Base-by-base conservation (phyloP, 1,140 invertebrate genomes). In the Pseudomyrmex sp. region DNA sequence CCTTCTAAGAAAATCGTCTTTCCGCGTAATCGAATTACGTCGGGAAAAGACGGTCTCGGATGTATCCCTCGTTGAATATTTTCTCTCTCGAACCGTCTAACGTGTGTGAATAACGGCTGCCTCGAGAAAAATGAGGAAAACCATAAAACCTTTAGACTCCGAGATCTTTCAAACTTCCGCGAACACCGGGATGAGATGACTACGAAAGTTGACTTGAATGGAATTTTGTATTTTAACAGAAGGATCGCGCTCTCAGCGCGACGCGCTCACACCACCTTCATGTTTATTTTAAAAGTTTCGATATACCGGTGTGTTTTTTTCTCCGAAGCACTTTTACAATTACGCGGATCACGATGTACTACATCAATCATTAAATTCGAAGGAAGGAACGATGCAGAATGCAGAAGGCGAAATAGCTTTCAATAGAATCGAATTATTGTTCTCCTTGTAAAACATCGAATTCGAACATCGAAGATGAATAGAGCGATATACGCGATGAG, bases 11-110 rank as follows among this genome's bases (percentile, higher is more conserved):
- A 80, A 35, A 66, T 80, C 61, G 66, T 80, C 66, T 80, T 72
- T 59, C 44, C 66, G 46, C 66, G n/a, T 80, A 80, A 80, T 80
- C 76, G 66, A 80, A 80, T 80, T 80, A 72, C 20, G 66, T 61
- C 56, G 66, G 23, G 9, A 61, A 70, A 59, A 72, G 35, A 35
- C 18, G 35, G 54, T 70, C 54, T 48, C 2, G 66, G 54, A 59
- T 7, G 70, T 70, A 52, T 79, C 58, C 48, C 54, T 72, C 54
- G 66, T 50, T 70, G 54, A 61, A 70, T 80, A 76, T 80, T 72
- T 70, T 50, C 54, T 61, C 13, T 80, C 70, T 18, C 18, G 18
- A 61, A 50, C 66, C 46, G 26, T 77, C 62, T n/a, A 68, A 58
- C 44, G 52, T 72, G 56, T 80, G 56, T 80, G 66, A 80, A 72